These are phyloP conservation scores for Leuciscus waleckii DNA, from an alignment of 2,797 vertebrate genomes.

Conservation along the genomic window DNA sequence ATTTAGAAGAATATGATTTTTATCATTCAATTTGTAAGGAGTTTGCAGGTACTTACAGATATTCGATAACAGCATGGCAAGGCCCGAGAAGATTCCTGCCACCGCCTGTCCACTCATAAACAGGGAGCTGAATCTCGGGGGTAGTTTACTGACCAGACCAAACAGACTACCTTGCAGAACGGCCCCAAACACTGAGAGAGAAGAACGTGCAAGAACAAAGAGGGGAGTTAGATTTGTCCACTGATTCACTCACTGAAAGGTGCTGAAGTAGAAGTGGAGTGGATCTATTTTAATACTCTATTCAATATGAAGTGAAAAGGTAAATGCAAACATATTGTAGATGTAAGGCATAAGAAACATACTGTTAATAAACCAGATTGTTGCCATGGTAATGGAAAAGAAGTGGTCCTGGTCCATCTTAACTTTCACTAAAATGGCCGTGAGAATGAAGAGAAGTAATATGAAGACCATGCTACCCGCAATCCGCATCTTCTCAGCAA, in stretches of 20 bases:
- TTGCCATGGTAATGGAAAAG: slow-evolving; percentile 83
- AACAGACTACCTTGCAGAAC: slow-evolving; percentile 87
- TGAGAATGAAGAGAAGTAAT: slow-evolving; percentile 80
- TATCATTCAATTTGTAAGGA: background rate
- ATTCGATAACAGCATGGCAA: slow-evolving; percentile 84
- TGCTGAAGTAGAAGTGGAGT: background rate
- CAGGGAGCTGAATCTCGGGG: slow-evolving; percentile 79
- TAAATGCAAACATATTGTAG: background rate
- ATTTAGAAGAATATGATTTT: background rate
- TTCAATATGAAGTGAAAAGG: background rate
- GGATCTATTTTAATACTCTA: background rate
- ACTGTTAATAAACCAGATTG: slow-evolving; percentile 88
- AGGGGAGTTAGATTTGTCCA: background rate
- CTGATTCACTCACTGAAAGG: background rate
- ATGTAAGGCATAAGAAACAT: slow-evolving; percentile 58
- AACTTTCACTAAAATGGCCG: slow-evolving; percentile 79
- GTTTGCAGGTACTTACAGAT: slow-evolving; percentile 76
- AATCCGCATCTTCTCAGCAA: slow-evolving; percentile 81
- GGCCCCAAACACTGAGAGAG: slow-evolving; percentile 79
- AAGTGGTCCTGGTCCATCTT: slow-evolving; percentile 74
- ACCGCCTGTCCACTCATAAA: slow-evolving; percentile 90
- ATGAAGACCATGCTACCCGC: slow-evolving; percentile 81
- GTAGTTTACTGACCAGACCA: slow-evolving; percentile 81
- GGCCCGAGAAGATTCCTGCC: slow-evolving; percentile 84
- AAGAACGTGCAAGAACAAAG: background rate